These are phyloP conservation scores for Pygmarrhopalites habei DNA, from an alignment of 1,140 invertebrate genomes.

Conservation along the genomic window DNA sequence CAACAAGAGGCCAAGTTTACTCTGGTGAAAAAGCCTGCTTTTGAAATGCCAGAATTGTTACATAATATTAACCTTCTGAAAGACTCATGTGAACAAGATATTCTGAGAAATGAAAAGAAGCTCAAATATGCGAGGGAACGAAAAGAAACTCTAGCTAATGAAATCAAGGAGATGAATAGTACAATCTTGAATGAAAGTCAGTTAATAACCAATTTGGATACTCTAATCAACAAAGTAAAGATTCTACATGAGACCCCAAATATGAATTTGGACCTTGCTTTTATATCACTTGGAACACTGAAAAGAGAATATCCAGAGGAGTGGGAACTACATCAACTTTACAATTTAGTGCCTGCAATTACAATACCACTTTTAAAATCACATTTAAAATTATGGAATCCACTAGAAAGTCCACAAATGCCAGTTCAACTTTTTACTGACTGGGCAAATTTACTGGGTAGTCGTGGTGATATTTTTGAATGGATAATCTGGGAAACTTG, in stretches of 20 bases:
- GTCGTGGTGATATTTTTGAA: conserved; percentile 60
- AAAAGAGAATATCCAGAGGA: conserved; percentile 46
- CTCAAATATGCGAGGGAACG: conserved; percentile 67
- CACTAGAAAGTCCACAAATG: conserved; percentile 55
- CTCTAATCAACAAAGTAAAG: conserved; percentile 45
- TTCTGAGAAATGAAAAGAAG: conserved; percentile 78
- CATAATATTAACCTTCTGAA: conserved; percentile 89
- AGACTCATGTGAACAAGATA: conserved; percentile 87
- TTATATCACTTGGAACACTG: conserved; percentile 18
- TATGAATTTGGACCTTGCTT: conserved; percentile 11
- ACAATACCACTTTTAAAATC: conserved; percentile 60
- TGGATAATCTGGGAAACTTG: conserved; percentile 80
- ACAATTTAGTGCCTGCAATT: conserved; percentile 57
- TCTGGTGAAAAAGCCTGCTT: conserved; percentile 41
- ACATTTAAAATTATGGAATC: conserved; percentile 64
- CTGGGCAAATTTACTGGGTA: conserved; percentile 61
- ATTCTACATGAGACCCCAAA: not conserved
- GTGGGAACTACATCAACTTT: conserved; percentile 58
- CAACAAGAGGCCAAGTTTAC: not conserved
- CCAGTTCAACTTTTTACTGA: conserved; percentile 60
- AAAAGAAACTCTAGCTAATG: conserved; percentile 67
- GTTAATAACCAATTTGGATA: conserved; percentile 64
- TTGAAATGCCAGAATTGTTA: conserved; percentile 74
- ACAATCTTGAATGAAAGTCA: conserved; percentile 65
- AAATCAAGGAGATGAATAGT: conserved; percentile 63